Base-by-base conservation (phyloP, 2,797 vertebrate genomes). In the Phoeniculus purpureus region DNA sequence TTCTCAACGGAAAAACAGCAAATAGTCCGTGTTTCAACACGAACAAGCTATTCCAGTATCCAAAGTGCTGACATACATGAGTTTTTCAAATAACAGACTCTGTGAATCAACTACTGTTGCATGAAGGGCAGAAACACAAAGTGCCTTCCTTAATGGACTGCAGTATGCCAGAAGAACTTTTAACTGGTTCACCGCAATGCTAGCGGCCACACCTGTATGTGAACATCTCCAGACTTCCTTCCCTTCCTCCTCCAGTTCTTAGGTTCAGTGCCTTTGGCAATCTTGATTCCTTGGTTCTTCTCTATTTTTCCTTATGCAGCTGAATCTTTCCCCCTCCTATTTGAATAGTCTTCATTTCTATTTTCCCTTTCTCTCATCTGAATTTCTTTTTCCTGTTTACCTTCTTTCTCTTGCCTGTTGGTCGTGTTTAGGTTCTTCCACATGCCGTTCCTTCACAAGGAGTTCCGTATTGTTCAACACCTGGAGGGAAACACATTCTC, bases 1-100 rank as follows among this genome's bases (percentile, higher is more conserved):
- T 91, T 95, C 88, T 94, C 87, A 61, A 14, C 4, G 55, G 78
- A 87, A 90, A 91, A 94, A 15, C 66, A 68, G 82, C 70, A 95
- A 90, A 93, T 83, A 92, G 71, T 62, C 86, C 59, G 19, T 72
- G 85, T 94, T 94, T 96, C 86, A 94, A 79, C 52, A 61, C 1
- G 55, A 89, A 77, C 76, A 81, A 89, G 81, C 67, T 75, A 76
- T 85, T 94, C 56, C 78, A 67, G 75, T 50, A 19, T 74, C 81
- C 59, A 11, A 81, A 83, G 71, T 86, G 83, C 73, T 96, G 89
- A 78, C 72, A 67, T 71, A 87, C 31, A 3, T 19, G 50, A 66
- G 79, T 76, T 90, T 88, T 94, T 87, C 78, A 85, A 72, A 56
- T 37, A 84, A 51, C 15, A 29, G 59, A 75, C 31, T 21, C 37